These are phyloP conservation scores for Anthophora plumipes DNA, from an alignment of 2,888 invertebrate species.

Conservation along the genomic window DNA sequence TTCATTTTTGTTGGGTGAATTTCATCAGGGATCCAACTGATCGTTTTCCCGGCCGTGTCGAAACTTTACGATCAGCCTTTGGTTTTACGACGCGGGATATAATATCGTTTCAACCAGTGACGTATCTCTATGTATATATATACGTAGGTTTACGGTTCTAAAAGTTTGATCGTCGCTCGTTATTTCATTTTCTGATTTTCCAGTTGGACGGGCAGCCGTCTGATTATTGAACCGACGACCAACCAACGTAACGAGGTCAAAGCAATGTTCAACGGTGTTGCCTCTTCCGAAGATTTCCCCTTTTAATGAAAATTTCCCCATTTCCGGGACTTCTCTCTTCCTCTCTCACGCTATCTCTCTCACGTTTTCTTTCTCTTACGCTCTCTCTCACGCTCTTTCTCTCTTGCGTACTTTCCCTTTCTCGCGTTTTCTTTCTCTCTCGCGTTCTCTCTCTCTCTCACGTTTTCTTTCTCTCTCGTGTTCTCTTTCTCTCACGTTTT, in stretches of 20 bases:
- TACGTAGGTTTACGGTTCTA: neutral
- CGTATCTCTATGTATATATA: neutral
- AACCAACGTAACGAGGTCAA: constrained; percentile 50
- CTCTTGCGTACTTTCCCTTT: too few species aligned
- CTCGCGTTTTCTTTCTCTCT: neutral
- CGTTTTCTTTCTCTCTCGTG: too few species aligned
- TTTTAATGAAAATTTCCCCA: constrained; percentile 47
- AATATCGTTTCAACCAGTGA: constrained; percentile 31
- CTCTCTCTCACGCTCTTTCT: too few species aligned
- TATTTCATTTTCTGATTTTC: constrained; percentile 65
- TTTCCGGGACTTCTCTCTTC: neutral
- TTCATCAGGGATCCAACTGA: constrained; percentile 28
- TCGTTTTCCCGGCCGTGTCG: neutral
- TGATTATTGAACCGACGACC: constrained; percentile 38
- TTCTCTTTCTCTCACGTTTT: too few species aligned
- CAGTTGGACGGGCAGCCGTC: constrained; percentile 23
- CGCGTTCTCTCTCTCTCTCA: too few species aligned
- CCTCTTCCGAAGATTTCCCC: constrained; percentile 4
- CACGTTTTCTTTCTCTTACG: too few species aligned
- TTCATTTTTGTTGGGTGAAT: constrained; percentile 30
- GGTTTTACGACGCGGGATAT: constrained; percentile 38
- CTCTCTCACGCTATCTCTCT: neutral
- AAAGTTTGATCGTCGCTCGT: constrained; percentile 52
- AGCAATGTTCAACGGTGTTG: constrained; percentile 29
- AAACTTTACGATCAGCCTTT: constrained; percentile 30